A percentile compares a stretch with the other conserved stretches of the same genome.
Conservation (phyloP, 2,888 invertebrate species). For the Cryptus viduatorius region DNA sequence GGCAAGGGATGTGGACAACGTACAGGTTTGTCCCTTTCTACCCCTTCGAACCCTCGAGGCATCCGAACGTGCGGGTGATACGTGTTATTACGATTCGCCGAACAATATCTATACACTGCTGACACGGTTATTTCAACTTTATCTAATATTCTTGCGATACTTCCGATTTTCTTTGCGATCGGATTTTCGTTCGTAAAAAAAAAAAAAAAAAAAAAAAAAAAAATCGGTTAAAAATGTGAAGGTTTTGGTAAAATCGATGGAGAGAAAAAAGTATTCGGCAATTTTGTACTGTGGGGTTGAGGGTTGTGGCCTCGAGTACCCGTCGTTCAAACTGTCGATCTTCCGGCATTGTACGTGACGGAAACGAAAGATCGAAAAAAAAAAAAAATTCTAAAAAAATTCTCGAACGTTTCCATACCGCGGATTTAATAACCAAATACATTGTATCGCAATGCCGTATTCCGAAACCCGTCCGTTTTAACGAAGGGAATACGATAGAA, state of each 20-base stretch:
- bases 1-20: neutral
- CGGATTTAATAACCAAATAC: neutral
- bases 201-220: neutral
- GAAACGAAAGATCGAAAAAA: neutral
- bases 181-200: neutral
- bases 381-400: neutral
- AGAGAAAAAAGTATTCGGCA: neutral
- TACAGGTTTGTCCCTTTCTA: slow-evolving; percentile 3
- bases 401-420: neutral
- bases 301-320: neutral
- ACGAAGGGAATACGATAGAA: neutral
- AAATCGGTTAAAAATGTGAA: neutral
- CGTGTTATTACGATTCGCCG: slow-evolving; percentile 29
- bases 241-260: neutral
- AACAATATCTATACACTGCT: slow-evolving; percentile 36
- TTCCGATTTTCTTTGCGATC: neutral
- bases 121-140: slow-evolving; percentile 3
- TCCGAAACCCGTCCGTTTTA: neutral
- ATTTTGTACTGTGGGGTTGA: neutral
- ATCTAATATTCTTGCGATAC: neutral
- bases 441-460: neutral
- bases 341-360: neutral
- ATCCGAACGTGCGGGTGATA: slow-evolving; percentile 23
- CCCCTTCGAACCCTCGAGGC: slow-evolving; percentile 33
- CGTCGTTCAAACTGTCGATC: neutral